Base-by-base conservation (phyloP, 2,888 invertebrate species). In the Hipparchia semele region DNA sequence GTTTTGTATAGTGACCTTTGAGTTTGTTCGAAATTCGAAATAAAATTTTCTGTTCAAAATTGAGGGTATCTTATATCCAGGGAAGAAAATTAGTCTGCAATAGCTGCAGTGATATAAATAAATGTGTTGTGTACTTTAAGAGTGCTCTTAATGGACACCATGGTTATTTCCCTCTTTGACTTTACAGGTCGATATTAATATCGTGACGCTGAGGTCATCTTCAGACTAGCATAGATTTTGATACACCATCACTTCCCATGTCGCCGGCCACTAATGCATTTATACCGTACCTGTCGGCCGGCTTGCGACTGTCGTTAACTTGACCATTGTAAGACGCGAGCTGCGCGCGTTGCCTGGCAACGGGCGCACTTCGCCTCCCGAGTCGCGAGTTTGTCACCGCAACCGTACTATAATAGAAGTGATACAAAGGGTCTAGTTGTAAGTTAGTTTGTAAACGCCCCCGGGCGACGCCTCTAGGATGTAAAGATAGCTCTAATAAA, bases 101-200 rank as follows among this genome's bases (percentile, higher is more conserved):
- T 67, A 67, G 56, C 39, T 56, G 67, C 67, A 56, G 56, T 46
- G 45, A 8, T 33, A 51, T 51, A 2, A 53, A 54, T 45, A 6
- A 6, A n/a, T 46, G 33, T 68, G 68, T 58, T 33, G 8, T 54
- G 53, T 66, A 45, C 8, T 56, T 45, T 45, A 68, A 68, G 49
- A 59, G 49, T 59, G 46, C 46, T 67, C n/a, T n/a, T 68, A 13
- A 72, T 72, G 76, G 73, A 75, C 88, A 86, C 85, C 75, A 85
- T 91, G 86, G 92, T 93, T 87, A 93, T 86, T 84, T 84, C 83
- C 85, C 83, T 94, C 86, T 94, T 94, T 94, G 91, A 91, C 88
- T 92, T 94, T 94, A 85, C 94, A 94, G 94, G 94, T 94, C 94
- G 94, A 89, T 94, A 92, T 93, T 94, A 94, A 89, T 91, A 90